Base-by-base conservation (phyloP, 2,797 vertebrate species). In the Clarias fuscus region DNA sequence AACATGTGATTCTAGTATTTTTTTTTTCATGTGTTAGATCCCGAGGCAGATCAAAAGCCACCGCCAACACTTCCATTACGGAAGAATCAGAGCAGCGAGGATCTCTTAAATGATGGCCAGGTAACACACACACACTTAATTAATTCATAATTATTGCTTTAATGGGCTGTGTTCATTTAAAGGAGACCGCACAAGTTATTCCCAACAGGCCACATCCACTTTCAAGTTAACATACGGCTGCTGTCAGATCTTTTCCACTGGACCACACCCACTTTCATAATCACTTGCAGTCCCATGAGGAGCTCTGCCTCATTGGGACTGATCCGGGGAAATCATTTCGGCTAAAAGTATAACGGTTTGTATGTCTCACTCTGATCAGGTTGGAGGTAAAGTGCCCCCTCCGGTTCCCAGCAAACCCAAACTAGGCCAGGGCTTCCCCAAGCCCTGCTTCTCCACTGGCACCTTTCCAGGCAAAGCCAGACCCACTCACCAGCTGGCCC, bases 401-500 rank as follows among this genome's bases (percentile, higher is more conserved):
- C 97, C 97, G 7, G 93, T 98, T 68, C 97, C 98, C 78, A 96
- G 94, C 87, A 99, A 98, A 89, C 97, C 97, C 75, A 98, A 97
- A 91, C 93, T 94, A 22, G 94, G 84, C 84, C 95, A 94, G 22
- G 88, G 93, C 83, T 95, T 94, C 88, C 88, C 89, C 83, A 97
- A 95, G 72, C 87, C 95, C 71, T 87, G 94, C 37, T 92, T 94
- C 88, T 91, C 91, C 88, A 85, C 94, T 0, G 91, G 93, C 7
- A 93, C 96, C 15, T 87, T 94, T 89, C 97, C 95, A 1, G 96
- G 90, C 84, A 98, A 98, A 88, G 93, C 93, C 79, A 96, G 95
- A 43, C 6, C 92, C 0, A 86, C 86, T 0, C 87, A 92, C 2
- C 93, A 92, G 64, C 94, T 91, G 82, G 88, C 92, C 85, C 91